Evolutionary conservation across 2,113 vertebrate species (phyloP).

Genomic region (Coptodon bakossiorum): DNA sequence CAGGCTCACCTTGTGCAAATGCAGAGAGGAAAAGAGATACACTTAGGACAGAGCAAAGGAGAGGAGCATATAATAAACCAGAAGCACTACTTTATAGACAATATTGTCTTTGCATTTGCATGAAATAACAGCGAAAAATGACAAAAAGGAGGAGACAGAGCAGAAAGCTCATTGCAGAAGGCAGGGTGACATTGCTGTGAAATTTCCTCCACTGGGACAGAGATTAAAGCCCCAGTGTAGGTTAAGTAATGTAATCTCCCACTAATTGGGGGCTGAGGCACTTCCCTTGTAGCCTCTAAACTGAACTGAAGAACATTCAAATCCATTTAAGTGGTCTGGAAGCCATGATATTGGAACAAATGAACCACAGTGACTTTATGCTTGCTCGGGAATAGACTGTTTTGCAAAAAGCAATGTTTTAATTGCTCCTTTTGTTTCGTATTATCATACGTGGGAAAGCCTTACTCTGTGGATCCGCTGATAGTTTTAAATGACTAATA

Average conservation of each 20-base stretch:
- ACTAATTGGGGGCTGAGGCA: constrained; percentile 30
- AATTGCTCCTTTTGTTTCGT: neutral
- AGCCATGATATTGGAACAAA: neutral
- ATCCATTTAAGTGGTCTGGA: neutral
- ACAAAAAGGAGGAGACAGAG: neutral
- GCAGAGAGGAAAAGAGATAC: neutral
- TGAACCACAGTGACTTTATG: neutral
- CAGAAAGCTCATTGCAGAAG: neutral
- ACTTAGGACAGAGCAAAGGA: neutral
- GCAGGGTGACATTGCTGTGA: constrained; percentile 37
- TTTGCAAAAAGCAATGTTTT: neutral
- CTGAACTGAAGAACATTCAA: neutral
- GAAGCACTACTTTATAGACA: neutral
- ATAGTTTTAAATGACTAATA: neutral
- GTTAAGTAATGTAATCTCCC: constrained; percentile 40
- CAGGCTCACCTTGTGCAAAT: constrained; percentile 57
- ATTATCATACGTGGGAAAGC: neutral
- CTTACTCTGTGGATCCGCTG: neutral
- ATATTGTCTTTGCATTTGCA: neutral
- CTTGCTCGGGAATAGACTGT: neutral
- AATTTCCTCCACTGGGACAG: constrained; percentile 25
- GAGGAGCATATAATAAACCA: neutral
- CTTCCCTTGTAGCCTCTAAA: neutral
- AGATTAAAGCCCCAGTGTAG: constrained; percentile 29
- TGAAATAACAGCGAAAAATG: neutral